phyloP scores from a whole-genome alignment of 2,888 invertebrate genomes.

The Xanthia icteritia region DNA sequence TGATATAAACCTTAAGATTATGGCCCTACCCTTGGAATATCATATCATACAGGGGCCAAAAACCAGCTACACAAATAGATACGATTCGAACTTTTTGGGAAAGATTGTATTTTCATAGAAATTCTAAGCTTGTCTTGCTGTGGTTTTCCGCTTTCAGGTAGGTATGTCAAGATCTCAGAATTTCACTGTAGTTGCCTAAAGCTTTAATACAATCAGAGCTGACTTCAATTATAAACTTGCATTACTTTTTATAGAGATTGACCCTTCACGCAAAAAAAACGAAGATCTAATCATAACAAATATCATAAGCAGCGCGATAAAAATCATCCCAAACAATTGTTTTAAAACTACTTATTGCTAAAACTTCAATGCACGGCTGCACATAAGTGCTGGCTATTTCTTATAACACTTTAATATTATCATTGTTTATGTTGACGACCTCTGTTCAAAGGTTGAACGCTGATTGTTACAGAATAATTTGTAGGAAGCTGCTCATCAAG shows the following conservation, averaged over 20 bases:
- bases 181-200: no score
- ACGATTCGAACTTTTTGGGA: not conserved
- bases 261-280: constrained; percentile 10
- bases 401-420: constrained; percentile 31
- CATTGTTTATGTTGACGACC: constrained; percentile 57
- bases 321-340: constrained; percentile 46
- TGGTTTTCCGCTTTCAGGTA: not conserved
- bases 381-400: constrained; percentile 28
- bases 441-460: constrained; percentile 44
- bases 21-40: not conserved
- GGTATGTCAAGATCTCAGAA: not conserved
- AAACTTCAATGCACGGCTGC: constrained; percentile 58
- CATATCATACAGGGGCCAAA: not conserved
- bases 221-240: not conserved
- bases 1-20: not conserved
- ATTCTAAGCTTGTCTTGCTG: not conserved
- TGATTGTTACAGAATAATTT: constrained; percentile 54
- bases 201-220: not conserved
- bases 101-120: not conserved
- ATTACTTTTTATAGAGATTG: not conserved
- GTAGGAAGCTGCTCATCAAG: constrained; percentile 56
- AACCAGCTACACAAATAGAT: not conserved
- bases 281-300: constrained; percentile 10
- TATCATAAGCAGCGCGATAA: constrained; percentile 23
- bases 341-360: constrained; percentile 35